Evolutionary conservation across 2,888 invertebrate genomes (phyloP), one percentile per base, ranked within the genome.

Genomic region (Hipparchia semele): DNA sequence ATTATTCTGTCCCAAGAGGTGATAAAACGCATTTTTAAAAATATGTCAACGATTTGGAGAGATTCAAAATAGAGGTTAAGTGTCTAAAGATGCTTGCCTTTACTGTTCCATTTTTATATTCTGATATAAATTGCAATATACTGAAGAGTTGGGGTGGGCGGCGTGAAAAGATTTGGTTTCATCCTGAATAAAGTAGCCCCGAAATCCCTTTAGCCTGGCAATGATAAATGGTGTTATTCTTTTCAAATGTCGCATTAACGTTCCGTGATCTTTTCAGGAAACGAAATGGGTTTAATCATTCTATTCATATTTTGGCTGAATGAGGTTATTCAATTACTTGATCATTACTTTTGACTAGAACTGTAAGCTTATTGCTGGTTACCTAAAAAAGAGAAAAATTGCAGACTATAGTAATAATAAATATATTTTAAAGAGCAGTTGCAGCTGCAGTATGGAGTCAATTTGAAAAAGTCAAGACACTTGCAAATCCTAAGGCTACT

Each of bases 151-250:
- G 33, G 69, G 69, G 69, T 8, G 83, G 82, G 81, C 83, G 83
- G 85, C 84, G 87, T 84, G 85, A 89, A 88, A 88, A 90, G 90
- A 90, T 91, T 90, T 88, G 86, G 88, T 87, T 87, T 85, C 86
- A 80, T 87, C 86, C 78, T 86, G 88, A 87, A 89, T 86, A 83
- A 86, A 83, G 84, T 83, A 83, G 84, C 83, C 83, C 83, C 82
- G 77, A 82, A 87, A 90, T 90, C 92, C 90, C 89, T 87, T 89
- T 89, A 90, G 90, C 90, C 85, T 81, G 79, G 79, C 83, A 79
- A 86, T 91, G 92, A 92, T 91, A 88, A 89, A 92, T 92, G 90
- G 86, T 89, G 89, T 89, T 90, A 87, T 90, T 89, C 90, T 87
- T 87, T 87, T 87, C 87, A 88, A 80, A 81, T 72, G 85, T 86